Conservation (phyloP, 2,888 invertebrate genomes). For the Neoascia interrupta region DNA sequence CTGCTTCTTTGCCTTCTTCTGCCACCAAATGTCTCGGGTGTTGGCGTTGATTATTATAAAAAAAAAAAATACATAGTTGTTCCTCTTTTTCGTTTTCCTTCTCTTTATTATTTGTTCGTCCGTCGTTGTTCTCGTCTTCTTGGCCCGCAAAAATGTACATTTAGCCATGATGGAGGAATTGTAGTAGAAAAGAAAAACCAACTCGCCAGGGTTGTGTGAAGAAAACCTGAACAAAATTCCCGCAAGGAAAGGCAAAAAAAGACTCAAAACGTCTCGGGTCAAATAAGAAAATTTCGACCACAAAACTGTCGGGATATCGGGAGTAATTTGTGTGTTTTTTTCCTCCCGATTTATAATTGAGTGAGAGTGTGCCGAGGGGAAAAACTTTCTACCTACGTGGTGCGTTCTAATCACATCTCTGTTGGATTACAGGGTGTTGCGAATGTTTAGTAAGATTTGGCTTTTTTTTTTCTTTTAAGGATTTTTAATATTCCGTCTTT, state of each 20-base stretch:
- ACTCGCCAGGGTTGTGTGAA: too few species aligned
- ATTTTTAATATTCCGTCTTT: constrained; percentile 35
- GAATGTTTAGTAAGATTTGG: too few species aligned
- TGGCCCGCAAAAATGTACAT: not conserved
- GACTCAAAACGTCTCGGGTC: not conserved
- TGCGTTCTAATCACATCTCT: too few species aligned
- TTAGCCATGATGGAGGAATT: not conserved
- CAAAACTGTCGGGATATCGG: not conserved
- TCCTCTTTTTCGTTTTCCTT: constrained; percentile 29
- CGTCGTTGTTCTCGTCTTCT: not conserved
- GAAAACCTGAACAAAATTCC: not conserved
- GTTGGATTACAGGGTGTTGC: too few species aligned
- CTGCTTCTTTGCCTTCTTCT: constrained; percentile 46
- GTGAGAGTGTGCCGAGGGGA: constrained; percentile 50
- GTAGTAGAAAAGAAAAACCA: not conserved
- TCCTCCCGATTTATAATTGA: constrained; percentile 18
- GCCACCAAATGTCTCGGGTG: constrained; percentile 71
- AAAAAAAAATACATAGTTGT: constrained; percentile 2
- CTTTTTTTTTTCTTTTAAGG: constrained; percentile 4
- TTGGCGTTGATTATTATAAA: constrained; percentile 69
- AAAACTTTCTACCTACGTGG: constrained; percentile 68
- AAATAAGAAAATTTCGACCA: not conserved
- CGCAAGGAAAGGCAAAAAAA: not conserved
- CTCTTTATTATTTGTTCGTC: constrained; percentile 1
- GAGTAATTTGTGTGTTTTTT: not conserved